These are phyloP conservation scores for Perodicticus potto DNA, from an alignment of 2,797 vertebrate species.

Conservation along the genomic window DNA sequence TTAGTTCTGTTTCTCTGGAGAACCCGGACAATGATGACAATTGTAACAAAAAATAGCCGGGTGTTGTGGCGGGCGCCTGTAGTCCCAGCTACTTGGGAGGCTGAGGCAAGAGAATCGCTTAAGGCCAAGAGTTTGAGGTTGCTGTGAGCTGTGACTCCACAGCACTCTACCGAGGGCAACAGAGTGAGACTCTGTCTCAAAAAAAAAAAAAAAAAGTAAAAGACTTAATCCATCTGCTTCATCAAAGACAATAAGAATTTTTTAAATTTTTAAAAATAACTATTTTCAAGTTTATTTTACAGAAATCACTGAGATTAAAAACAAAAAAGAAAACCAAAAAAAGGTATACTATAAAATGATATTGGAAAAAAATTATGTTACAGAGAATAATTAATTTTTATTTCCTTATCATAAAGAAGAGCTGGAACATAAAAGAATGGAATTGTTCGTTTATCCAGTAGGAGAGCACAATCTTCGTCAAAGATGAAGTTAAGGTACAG, in stretches of 20 bases:
- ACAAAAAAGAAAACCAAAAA: not conserved
- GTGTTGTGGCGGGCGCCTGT: too few species aligned
- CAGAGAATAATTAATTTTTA: not conserved
- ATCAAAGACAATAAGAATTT: conserved; percentile 10
- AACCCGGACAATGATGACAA: not conserved
- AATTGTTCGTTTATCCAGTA: not conserved
- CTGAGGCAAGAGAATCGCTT: too few species aligned
- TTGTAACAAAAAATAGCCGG: too few species aligned
- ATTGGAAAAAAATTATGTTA: not conserved
- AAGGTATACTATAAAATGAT: not conserved
- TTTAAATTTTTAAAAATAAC: not conserved
- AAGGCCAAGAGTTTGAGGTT: too few species aligned
- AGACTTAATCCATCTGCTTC: not conserved
- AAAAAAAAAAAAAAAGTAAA: not conserved
- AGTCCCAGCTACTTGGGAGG: too few species aligned
- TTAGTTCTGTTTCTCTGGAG: not conserved
- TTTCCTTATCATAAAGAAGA: not conserved
- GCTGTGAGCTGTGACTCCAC: too few species aligned
- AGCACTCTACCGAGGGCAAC: too few species aligned
- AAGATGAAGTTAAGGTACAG: conserved; percentile 47
- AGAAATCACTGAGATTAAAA: not conserved
- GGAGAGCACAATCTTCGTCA: not conserved
- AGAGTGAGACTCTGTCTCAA: too few species aligned
- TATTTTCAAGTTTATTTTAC: not conserved
- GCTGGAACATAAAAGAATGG: not conserved